A percentile compares a stretch with the other conserved stretches of the same genome.
Conservation (phyloP, 2,888 invertebrate species). For the Rhopalosiphum nymphaeae region DNA sequence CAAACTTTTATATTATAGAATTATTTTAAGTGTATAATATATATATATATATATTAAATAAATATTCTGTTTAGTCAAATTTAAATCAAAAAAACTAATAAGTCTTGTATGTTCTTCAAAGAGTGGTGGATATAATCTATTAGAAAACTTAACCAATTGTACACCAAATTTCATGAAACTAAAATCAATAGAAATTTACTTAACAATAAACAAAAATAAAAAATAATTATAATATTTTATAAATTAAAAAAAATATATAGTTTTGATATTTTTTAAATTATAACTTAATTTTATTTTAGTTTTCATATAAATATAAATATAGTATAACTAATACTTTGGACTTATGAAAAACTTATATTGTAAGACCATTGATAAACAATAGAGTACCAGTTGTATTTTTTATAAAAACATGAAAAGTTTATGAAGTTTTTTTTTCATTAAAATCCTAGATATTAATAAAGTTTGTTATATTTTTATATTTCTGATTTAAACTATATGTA, state of each 20-base stretch:
- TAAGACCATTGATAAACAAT: too few species aligned
- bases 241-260: background rate
- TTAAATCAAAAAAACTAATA: conserved; percentile 52
- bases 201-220: conserved; percentile 37
- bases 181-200: background rate
- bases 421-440: too few species aligned
- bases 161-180: background rate
- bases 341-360: too few species aligned
- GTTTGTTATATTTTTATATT: too few species aligned
- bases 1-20: background rate
- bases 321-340: too few species aligned
- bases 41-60: conserved; percentile 41
- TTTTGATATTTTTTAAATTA: background rate
- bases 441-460: too few species aligned
- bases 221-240: background rate
- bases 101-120: conserved; percentile 35
- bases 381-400: too few species aligned
- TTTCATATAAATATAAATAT: too few species aligned
- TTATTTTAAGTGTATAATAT: background rate
- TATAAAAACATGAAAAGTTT: too few species aligned
- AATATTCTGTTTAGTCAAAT: conserved; percentile 25
- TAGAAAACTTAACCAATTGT: conserved; percentile 47
- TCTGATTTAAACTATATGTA: too few species aligned
- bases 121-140: conserved; percentile 42
- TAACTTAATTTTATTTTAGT: too few species aligned